These are phyloP conservation scores for Pygoscelis antarcticus DNA, from an alignment of 2,113 vertebrate genomes.

Conservation along the genomic window DNA sequence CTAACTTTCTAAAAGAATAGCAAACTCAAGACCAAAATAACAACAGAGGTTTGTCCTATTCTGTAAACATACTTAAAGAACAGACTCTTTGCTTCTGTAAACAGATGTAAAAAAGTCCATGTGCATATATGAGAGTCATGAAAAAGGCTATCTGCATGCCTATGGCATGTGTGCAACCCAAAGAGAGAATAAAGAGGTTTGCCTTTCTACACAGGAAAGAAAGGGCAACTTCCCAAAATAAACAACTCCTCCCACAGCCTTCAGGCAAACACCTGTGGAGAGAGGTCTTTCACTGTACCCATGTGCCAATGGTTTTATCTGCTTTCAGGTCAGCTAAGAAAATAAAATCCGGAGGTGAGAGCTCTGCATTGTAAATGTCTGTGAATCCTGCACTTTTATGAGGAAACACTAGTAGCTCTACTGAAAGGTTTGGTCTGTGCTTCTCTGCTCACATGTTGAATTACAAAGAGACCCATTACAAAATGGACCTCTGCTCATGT, in stretches of 20 bases:
- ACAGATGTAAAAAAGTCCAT: not conserved
- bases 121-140: not conserved
- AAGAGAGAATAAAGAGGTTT: not conserved
- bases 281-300: not conserved
- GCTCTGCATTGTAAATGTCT: not conserved
- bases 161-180: not conserved
- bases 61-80: not conserved
- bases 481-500: not conserved
- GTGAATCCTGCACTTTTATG: not conserved
- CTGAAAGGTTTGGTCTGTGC: not conserved
- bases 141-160: not conserved
- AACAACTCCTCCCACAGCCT: not conserved
- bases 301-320: not conserved
- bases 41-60: not conserved
- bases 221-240: not conserved
- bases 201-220: not conserved
- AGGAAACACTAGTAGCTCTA: not conserved
- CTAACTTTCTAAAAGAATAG: not conserved
- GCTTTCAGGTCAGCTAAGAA: slow-evolving; percentile 19
- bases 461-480: not conserved
- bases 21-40: not conserved
- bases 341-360: not conserved
- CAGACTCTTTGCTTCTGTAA: not conserved
- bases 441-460: not conserved
- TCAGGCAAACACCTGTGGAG: slow-evolving; percentile 30